Conservation (phyloP, 2,888 invertebrate genomes). For the Diarsia rubi region DNA sequence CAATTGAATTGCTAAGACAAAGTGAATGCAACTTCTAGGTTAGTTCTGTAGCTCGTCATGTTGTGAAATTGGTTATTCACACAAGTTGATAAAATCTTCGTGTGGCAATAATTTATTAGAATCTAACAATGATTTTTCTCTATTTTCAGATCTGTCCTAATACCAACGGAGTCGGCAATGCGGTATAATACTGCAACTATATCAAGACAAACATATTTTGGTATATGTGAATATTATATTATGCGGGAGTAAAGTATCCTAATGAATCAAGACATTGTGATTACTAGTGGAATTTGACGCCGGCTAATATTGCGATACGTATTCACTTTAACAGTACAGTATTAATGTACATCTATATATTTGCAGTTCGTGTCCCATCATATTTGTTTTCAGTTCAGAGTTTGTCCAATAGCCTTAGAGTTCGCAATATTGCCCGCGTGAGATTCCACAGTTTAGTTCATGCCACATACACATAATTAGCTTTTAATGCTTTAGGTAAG, state of each 20-base stretch:
- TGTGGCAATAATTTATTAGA: constrained; percentile 22
- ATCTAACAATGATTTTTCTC: constrained; percentile 36
- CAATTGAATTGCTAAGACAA: background rate
- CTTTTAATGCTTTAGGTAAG: constrained; percentile 90
- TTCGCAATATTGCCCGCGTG: constrained; percentile 78
- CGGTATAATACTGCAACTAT: constrained; percentile 84
- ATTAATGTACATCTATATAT: constrained; percentile 59
- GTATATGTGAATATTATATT: constrained; percentile 90
- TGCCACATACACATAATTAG: constrained; percentile 90
- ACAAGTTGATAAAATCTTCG: constrained; percentile 10
- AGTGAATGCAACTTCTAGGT: background rate
- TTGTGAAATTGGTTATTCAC: constrained; percentile 30
- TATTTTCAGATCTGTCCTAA: constrained; percentile 89
- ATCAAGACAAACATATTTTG: constrained; percentile 91
- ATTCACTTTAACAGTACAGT: constrained; percentile 60
- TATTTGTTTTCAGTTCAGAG: constrained; percentile 53
- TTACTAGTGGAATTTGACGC: constrained; percentile 83
- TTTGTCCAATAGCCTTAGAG: constrained; percentile 46
- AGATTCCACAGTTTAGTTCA: constrained; percentile 86
- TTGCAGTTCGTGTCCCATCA: constrained; percentile 51
- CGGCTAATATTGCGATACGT: constrained; percentile 75
- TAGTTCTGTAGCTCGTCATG: background rate
- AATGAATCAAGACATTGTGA: constrained; percentile 82
- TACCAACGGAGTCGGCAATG: constrained; percentile 75
- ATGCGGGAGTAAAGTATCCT: constrained; percentile 84